Base-by-base conservation (phyloP, 1,140 invertebrate genomes). In the Nylanderia fulva region DNA sequence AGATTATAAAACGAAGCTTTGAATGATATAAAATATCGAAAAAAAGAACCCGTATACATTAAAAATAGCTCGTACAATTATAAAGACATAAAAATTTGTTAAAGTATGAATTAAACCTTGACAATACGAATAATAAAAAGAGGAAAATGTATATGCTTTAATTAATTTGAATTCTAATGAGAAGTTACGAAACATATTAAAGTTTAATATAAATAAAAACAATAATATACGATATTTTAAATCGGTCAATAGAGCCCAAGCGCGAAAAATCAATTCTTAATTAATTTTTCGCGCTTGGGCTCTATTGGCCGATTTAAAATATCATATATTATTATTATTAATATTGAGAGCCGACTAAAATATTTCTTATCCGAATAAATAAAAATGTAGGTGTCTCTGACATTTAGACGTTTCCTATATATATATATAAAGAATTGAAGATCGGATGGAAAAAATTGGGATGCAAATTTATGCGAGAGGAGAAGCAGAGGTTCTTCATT, bases 391-490 rank as follows among this genome's bases (percentile, higher is more conserved):
- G 27, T 36, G 58, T 60, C 24, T 27, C 29, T 6, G 61, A 8
- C 11, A 6, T 42, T 42, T 9, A 11, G 4, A 56, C 8, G 2
- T 74, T 56, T 58, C 3, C 4, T 27, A 39, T 27, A n/a, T n/a
- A n/a, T n/a, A 63, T 42, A 9, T 27, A 33, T 29, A n/a, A 52
- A n/a, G n/a, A 33, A 21, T 33, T 15, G 29, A 0, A 13, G n/a
- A n/a, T 56, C 13, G 11, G 21, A 13, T 33, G 24, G 15, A n/a
- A 52, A 66, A 18, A 18, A 29, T 39, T 21, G 33, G 33, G 0
- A 13, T 39, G 24, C 39, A 52, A 68, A 79, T 79, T 79, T 66
- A 66, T 52, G 52, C 64, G 1, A 33, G 1, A 48, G 29, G 33
- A 21, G 21, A 42, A 69, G 48, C 33, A 29, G 15, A 48, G 27